Percentiles rank a stretch among this genome's conserved stretches.
Conservation (phyloP, 2,113 vertebrate genomes). For the Crocuta crocuta region DNA sequence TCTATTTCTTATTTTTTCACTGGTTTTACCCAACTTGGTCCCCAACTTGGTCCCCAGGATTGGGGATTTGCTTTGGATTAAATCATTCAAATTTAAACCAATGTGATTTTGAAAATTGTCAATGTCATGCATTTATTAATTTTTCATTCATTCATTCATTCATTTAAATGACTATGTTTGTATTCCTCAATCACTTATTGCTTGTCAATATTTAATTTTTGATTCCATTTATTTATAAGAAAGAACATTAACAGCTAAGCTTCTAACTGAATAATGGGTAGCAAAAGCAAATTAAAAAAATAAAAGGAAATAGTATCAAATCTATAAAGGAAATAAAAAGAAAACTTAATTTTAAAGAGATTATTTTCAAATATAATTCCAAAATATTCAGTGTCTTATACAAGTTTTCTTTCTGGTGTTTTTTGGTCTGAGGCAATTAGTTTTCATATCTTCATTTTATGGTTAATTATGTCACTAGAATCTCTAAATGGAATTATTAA, state of each 20-base stretch:
- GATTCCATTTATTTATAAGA: background rate
- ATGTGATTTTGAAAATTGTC: background rate
- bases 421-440: background rate
- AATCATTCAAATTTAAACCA: background rate
- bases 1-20: background rate
- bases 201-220: background rate
- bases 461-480: constrained; percentile 55
- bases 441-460: constrained; percentile 61
- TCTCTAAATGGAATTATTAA: background rate
- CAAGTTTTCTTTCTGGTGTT: background rate
- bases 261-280: background rate
- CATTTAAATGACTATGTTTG: background rate
- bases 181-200: background rate
- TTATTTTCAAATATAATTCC: background rate
- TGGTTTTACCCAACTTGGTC: background rate
- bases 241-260: background rate
- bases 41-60: background rate
- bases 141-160: background rate
- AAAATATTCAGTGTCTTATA: background rate
- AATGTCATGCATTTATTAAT: background rate
- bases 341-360: background rate
- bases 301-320: background rate
- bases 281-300: background rate
- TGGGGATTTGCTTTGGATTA: background rate
- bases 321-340: background rate